phyloP scores from a whole-genome alignment of 2,113 vertebrate species.

The Todiramphus chloris region DNA sequence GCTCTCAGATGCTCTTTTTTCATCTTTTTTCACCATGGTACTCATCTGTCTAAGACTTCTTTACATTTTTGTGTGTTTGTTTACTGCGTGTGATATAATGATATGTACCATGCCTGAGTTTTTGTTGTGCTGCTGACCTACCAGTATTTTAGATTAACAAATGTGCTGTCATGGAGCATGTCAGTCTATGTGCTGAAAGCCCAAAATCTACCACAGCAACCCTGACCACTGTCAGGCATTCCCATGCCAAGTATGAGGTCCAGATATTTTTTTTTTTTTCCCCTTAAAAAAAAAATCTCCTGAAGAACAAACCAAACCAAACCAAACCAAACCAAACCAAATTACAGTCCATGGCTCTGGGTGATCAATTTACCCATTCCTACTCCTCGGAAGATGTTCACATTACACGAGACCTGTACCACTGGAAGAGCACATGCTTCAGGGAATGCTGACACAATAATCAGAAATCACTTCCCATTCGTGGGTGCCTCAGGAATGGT shows the following conservation, averaged over 20 bases:
- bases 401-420: neutral
- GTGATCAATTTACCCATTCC: neutral
- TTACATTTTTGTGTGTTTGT: neutral
- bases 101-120: accelerated
- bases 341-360: neutral
- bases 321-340: neutral
- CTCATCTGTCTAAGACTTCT: neutral
- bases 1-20: neutral
- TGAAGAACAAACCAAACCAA: neutral
- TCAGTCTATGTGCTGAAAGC: neutral
- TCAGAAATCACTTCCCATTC: conserved; percentile 23
- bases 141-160: neutral
- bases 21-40: neutral
- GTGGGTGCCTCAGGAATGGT: neutral
- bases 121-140: neutral
- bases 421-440: neutral
- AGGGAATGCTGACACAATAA: neutral
- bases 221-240: neutral
- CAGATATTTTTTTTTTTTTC: neutral
- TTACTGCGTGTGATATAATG: neutral
- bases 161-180: neutral
- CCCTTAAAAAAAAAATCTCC: neutral
- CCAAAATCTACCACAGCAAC: neutral
- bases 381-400: neutral
- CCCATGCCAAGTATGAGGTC: neutral